Evolutionary conservation across 2,113 vertebrate genomes (phyloP).

Genomic region (Talpa occidentalis): DNA sequence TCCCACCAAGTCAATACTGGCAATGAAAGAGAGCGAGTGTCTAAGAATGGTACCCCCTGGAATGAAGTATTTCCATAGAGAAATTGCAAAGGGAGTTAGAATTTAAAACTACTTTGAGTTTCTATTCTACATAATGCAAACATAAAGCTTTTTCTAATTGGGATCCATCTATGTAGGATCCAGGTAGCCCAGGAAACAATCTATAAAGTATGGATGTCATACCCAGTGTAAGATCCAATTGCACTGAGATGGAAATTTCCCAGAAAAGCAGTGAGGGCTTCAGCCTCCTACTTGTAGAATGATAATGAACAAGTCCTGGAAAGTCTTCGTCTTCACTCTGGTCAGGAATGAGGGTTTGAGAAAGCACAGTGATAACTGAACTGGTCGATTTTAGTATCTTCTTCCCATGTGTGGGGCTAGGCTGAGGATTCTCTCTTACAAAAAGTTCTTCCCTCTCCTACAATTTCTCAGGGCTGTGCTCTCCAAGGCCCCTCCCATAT

Average conservation of each 20-base stretch:
- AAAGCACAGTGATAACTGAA: not conserved
- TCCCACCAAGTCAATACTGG: not conserved
- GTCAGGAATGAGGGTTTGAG: not conserved
- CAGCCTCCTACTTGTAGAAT: not conserved
- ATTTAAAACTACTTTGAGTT: slow-evolving; percentile 31
- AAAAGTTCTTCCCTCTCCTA: not conserved
- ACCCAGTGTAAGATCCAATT: not conserved
- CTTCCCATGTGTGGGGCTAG: not conserved
- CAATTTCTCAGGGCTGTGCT: not conserved
- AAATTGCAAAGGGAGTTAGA: not conserved
- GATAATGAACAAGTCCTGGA: not conserved
- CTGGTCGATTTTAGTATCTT: not conserved
- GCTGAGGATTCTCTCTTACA: not conserved
- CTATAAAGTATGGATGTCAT: fast-evolving
- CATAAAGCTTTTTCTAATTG: not conserved
- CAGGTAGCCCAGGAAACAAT: not conserved
- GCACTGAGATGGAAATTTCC: not conserved
- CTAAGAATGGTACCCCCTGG: not conserved
- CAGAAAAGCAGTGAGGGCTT: not conserved
- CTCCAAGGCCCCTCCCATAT: not conserved
- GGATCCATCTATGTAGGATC: not conserved
- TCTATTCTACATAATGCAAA: not conserved
- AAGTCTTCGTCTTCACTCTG: not conserved
- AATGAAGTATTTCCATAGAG: not conserved
- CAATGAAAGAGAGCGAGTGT: not conserved